Percentiles rank a stretch among this genome's conserved stretches.
phyloP scores from a whole-genome alignment of 2,113 vertebrate genomes.

The rabbit (Oryctolagus cuniculus) region DNA sequence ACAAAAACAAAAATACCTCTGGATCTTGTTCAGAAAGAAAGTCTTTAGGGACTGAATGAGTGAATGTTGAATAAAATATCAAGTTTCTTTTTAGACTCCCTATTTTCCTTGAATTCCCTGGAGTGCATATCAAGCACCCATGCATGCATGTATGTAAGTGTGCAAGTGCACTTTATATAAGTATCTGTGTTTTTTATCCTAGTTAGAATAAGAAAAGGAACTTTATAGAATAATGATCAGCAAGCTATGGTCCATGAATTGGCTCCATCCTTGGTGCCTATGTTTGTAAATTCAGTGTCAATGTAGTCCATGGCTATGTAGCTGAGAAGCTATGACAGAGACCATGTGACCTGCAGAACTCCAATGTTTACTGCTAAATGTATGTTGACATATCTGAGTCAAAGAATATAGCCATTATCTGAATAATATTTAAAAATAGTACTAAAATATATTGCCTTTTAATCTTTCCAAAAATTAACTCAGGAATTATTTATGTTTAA shows the following conservation, averaged over 20 bases:
- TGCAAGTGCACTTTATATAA: not conserved
- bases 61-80: constrained; percentile 3
- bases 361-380: not conserved
- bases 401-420: not conserved
- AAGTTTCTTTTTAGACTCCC: constrained; percentile 25
- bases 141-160: not conserved
- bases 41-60: not conserved
- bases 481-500: not conserved
- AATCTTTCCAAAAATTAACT: constrained; percentile 37
- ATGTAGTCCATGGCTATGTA: not conserved
- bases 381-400: not conserved
- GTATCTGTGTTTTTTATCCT: not conserved
- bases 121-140: not conserved
- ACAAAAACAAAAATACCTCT: constrained; percentile 22
- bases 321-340: not conserved
- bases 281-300: not conserved
- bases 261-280: not conserved
- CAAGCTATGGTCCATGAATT: not conserved
- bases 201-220: not conserved
- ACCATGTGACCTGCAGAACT: not conserved
- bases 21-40: not conserved
- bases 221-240: not conserved
- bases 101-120: constrained; percentile 7
- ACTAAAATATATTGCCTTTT: not conserved
- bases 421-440: constrained; percentile 5